Percentiles rank a stretch among this genome's conserved stretches.
Conservation (phyloP, 2,888 invertebrate genomes). For the Pollenia amentaria region DNA sequence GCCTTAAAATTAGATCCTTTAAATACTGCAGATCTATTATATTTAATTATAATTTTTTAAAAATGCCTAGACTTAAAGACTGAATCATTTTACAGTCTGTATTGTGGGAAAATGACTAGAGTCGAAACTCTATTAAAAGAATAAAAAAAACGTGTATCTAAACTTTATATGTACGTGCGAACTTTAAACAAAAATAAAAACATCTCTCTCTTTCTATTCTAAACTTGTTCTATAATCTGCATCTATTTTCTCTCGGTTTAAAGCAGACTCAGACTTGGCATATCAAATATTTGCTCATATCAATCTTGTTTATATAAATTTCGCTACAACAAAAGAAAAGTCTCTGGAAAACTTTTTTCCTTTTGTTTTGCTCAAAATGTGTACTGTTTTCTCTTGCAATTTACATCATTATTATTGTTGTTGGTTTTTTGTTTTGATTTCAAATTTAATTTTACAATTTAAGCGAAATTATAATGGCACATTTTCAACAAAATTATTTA, state of each 20-base stretch:
- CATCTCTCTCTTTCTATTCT: no score
- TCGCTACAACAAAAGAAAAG: constrained; percentile 40
- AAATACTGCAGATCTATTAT: no score
- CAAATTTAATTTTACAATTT: constrained; percentile 59
- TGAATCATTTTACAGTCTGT: constrained; percentile 20
- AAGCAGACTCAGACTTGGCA: constrained; percentile 1
- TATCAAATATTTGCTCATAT: neutral
- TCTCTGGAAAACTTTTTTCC: constrained; percentile 13
- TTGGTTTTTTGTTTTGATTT: constrained; percentile 30
- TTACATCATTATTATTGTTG: constrained; percentile 47
- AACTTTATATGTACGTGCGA: no score
- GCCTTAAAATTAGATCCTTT: no score
- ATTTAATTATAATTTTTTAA: neutral
- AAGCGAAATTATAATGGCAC: constrained; percentile 64
- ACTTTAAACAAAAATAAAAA: no score
- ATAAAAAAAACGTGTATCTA: no score
- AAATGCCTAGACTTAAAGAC: neutral
- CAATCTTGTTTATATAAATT: constrained; percentile 21
- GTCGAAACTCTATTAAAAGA: no score
- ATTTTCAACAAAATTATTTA: constrained; percentile 45
- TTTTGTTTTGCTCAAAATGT: constrained; percentile 27
- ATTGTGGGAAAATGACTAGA: no score
- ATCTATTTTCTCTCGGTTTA: constrained; percentile 3
- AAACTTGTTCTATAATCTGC: neutral
- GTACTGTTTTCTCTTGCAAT: constrained; percentile 53